A percentile compares a stretch with the other conserved stretches of the same genome.
Evolutionary conservation across 2,888 invertebrate species (phyloP).

Genomic region (Thecophora atra): DNA sequence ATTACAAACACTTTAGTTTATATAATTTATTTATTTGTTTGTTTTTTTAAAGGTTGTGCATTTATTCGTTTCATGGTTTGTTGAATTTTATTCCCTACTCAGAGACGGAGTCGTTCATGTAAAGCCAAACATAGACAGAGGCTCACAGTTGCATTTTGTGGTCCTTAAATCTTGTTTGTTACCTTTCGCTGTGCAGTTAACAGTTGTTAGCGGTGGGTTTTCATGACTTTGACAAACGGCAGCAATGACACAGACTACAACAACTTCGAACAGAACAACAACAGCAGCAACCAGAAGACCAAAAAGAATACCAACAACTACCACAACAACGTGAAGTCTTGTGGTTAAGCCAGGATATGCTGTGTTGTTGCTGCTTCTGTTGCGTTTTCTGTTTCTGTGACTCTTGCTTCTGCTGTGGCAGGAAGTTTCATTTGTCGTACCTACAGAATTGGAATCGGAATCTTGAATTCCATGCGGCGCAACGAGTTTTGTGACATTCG

Average conservation of each 20-base stretch:
- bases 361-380: background rate
- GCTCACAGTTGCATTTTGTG: slow-evolving; percentile 16
- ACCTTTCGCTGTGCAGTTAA: background rate
- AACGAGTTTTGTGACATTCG: slow-evolving; percentile 9
- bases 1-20: background rate
- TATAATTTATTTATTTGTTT: background rate
- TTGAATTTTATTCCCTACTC: slow-evolving; percentile 51
- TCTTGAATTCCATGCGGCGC: slow-evolving; percentile 1
- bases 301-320: background rate
- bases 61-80: slow-evolving; percentile 60
- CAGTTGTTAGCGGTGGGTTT: slow-evolving; percentile 6
- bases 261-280: background rate
- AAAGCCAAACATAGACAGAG: background rate
- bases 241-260: slow-evolving; percentile 1
- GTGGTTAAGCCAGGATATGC: slow-evolving; percentile 9
- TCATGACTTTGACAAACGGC: slow-evolving; percentile 11
- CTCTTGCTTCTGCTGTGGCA: background rate
- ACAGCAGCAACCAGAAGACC: background rate
- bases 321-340: background rate
- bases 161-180: slow-evolving; percentile 19
- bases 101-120: background rate
- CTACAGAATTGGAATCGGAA: background rate
- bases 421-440: slow-evolving; percentile 3
- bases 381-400: background rate
- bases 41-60: slow-evolving; percentile 32